Evolutionary conservation across 2,888 invertebrate genomes (phyloP).

Genomic region (Dioctria linearis): DNA sequence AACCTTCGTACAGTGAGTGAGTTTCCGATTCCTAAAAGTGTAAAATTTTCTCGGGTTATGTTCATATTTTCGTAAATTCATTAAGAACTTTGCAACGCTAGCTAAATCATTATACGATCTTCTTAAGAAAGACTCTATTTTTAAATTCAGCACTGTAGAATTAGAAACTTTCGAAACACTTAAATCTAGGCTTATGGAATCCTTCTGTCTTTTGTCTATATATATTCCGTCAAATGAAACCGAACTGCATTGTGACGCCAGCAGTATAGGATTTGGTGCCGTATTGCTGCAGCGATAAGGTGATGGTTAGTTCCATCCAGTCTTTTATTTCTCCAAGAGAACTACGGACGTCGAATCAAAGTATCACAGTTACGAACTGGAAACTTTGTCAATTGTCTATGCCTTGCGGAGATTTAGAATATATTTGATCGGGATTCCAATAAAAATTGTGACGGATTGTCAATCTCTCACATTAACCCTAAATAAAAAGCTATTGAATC

Average conservation of each 20-base stretch:
- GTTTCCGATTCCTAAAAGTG: conserved; percentile 57
- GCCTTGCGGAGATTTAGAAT: no score
- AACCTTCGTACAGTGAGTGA: conserved; percentile 50
- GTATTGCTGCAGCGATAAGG: no score
- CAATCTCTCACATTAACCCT: no score
- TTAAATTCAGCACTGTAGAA: conserved; percentile 48
- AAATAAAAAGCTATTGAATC: no score
- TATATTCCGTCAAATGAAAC: conserved; percentile 62
- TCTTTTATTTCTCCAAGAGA: no score
- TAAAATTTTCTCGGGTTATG: conserved; percentile 57
- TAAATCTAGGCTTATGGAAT: conserved; percentile 54
- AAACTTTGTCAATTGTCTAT: no score
- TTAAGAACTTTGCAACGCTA: conserved; percentile 60
- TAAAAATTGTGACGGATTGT: no score
- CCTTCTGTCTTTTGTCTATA: conserved; percentile 63
- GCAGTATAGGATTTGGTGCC: no score
- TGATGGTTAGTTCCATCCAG: no score
- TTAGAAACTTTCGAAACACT: conserved; percentile 44
- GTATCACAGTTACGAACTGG: no score
- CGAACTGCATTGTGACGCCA: conserved; percentile 65
- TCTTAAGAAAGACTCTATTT: conserved; percentile 50
- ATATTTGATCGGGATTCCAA: no score
- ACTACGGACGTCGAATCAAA: no score
- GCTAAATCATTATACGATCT: conserved; percentile 64
- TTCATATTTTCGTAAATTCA: conserved; percentile 61